These are phyloP conservation scores for Teleiodes luculella DNA, from an alignment of 2,888 invertebrate species.

Conservation along the genomic window DNA sequence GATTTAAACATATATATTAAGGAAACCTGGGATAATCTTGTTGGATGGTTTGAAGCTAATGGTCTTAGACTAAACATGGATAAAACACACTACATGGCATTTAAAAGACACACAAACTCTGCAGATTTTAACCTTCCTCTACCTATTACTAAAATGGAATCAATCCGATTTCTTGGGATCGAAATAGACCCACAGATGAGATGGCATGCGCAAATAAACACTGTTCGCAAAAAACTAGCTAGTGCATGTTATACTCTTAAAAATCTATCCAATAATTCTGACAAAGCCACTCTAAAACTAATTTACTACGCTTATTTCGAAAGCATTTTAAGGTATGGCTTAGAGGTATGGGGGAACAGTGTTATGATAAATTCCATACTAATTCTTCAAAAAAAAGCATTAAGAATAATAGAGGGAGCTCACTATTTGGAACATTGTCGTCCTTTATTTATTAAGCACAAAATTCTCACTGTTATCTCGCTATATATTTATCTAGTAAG, in stretches of 20 bases:
- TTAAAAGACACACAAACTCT: background rate
- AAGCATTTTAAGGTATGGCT: background rate
- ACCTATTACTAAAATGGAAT: background rate
- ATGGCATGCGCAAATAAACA: background rate
- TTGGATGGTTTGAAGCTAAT: background rate
- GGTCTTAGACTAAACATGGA: background rate
- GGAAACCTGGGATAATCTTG: background rate
- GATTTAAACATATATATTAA: background rate
- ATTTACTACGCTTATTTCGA: background rate
- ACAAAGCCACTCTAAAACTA: background rate
- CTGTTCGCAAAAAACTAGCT: background rate
- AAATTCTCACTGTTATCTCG: background rate
- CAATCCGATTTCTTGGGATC: background rate
- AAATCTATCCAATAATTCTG: background rate
- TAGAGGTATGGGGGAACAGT: background rate
- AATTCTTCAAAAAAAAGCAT: background rate
- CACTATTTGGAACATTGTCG: background rate
- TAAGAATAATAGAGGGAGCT: background rate
- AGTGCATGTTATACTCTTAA: conserved; percentile 8
- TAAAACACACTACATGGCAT: background rate
- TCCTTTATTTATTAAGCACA: background rate
- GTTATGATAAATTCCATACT: background rate
- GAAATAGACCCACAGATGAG: background rate
- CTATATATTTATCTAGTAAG: background rate
- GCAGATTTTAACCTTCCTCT: background rate